Base-by-base conservation (phyloP, 2,797 vertebrate species). In the Pseudochirops corinnae region DNA sequence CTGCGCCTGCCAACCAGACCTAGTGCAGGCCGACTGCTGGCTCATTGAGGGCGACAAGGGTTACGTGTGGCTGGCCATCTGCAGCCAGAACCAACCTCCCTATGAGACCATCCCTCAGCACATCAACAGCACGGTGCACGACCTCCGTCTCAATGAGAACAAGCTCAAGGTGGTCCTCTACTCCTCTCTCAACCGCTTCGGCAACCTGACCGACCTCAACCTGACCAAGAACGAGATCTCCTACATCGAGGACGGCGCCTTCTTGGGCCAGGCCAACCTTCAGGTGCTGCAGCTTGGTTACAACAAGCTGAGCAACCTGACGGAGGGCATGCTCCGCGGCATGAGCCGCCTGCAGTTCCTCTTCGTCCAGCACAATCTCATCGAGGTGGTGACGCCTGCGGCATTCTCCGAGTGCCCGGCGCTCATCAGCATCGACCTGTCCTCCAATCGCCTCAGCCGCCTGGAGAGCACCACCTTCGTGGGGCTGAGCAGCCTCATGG, bases 11-110 rank as follows among this genome's bases (percentile, higher is more conserved):
- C 96, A 96, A 96, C 98, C 98, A 0, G 98, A 98, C 31, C 87
- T 96, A 0, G 99, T 99, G 96, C 98, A 94, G 0, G 99, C 99
- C 11, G 99, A 99, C 99, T 99, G 99, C 98, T 99, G 99, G 99
- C 99, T 99, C 95, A 99, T 99, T 3, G 99, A 99, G 97, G 99
- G 99, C 21, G 99, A 99, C 98, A 99, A 99, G 98, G 99, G 99
- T 93, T 99, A 99, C 0, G 99, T 99, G 97, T 99, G 99, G 99
- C 98, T 99, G 98, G 99, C 99, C 57, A 99, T 99, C 98, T 99
- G 99, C 99, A 99, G 99, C 98, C 99, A 99, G 98, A 99, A 99
- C 98, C 99, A 99, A 98, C 99, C 99, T 0, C 99, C 99, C 0
- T 99, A 99, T 0, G 99, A 99, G 98, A 99, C 99, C 94, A 99